Evolutionary conservation across 1,140 invertebrate genomes (phyloP), one percentile per base, ranked within the genome.

Genomic region (Sitodiplosis mosellana): DNA sequence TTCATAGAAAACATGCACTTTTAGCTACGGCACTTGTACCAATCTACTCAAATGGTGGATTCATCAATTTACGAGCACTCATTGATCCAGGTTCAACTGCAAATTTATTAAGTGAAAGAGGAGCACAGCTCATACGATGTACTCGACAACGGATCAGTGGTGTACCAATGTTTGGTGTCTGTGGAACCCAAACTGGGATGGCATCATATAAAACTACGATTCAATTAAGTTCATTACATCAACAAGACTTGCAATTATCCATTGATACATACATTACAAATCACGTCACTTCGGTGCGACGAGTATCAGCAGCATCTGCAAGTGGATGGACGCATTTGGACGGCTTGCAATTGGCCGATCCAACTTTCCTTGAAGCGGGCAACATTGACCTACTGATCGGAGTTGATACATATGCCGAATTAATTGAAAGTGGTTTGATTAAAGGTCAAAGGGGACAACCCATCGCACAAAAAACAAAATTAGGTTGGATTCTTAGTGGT

Each of bases 401-500:
- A 10, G 55, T 51, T 7, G 52, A 52, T 19, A 38, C 54, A 2
- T 56, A 53, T 15, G 47, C 47, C 0, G 17, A 49, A 11, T 52
- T 56, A 36, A 42, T 56, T 2, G 45, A 53, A 46, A 15, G 33
- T 27, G 53, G 53, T 1, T 44, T 53, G 4, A 44, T 51, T 7
- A 54, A 51, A 41, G 50, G 42, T 33, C 33, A 49, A 11, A 4
- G 37, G 20, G n/a, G 21, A 1, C 22, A 17, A 44, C 52, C 56
- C 1, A 54, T 55, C 1, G 59, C 55, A 37, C 57, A 61, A 51
- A 46, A 59, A 10, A 63, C 58, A 0, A 46, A 40, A n/a, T 17
- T 60, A 18, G 56, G 59, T 5, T 58, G 56, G 57, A 48, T 60
- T 36, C 36, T 62, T 18, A 55, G 54, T 17, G 60, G 59, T n/a